A percentile compares a stretch with the other conserved stretches of the same genome.
These are phyloP conservation scores for Diplodus puntazzo DNA, from an alignment of 2,797 vertebrate genomes.

Conservation along the genomic window DNA sequence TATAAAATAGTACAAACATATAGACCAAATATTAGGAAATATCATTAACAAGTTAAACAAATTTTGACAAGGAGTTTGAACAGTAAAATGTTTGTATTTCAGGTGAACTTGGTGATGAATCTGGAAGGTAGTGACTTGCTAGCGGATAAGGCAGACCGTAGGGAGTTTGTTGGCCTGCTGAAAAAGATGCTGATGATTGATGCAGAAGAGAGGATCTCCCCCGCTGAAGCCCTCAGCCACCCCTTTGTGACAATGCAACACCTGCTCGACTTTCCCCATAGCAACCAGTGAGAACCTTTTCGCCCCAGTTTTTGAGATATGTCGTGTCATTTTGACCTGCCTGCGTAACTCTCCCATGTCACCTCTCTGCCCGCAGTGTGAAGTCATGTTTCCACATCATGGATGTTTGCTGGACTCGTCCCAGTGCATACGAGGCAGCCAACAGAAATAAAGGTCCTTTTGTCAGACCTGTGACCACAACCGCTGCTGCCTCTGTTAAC, in stretches of 20 bases:
- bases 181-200: constrained; percentile 99
- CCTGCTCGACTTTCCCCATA: constrained; percentile 97
- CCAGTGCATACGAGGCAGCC: constrained; percentile 87
- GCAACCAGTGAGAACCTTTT: constrained; percentile 93
- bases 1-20: too few relatives aligned
- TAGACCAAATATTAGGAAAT: too few relatives aligned
- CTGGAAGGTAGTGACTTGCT: constrained; percentile 97
- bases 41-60: too few relatives aligned
- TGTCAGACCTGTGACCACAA: constrained; percentile 90
- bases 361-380: constrained; percentile 84
- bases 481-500: constrained; percentile 84
- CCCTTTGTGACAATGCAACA: constrained; percentile 99
- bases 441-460: constrained; percentile 94
- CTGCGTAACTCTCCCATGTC: background rate
- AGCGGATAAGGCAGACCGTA: constrained; percentile 96
- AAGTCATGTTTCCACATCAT: constrained; percentile 99
- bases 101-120: constrained; percentile 99
- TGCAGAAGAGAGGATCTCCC: constrained; percentile 95
- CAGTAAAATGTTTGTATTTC: constrained; percentile 28
- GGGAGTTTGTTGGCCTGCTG: constrained; percentile 96
- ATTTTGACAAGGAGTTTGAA: background rate
- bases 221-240: constrained; percentile 93
- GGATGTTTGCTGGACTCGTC: constrained; percentile 94
- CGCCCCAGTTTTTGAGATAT: background rate
- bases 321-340: constrained; percentile 12